phyloP scores from a whole-genome alignment of 1,140 invertebrate species.

The Nilaparvata lugens region DNA sequence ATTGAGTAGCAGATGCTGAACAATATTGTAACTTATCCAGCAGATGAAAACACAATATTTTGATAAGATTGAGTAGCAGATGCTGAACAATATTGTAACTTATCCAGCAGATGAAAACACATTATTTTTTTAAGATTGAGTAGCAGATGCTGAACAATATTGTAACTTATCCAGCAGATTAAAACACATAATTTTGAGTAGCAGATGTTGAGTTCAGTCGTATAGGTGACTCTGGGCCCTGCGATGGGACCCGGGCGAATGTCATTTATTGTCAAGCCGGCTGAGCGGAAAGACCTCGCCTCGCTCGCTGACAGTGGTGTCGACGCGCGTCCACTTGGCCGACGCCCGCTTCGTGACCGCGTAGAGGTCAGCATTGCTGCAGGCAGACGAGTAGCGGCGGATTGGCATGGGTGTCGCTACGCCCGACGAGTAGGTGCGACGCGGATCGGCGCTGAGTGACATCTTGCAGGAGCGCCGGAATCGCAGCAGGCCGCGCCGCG shows the following conservation, averaged over 20 bases:
- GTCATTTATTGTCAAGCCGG: not conserved
- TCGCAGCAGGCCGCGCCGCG: slow-evolving; percentile 13
- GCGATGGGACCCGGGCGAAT: not conserved
- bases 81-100: too few species aligned
- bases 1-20: too few species aligned
- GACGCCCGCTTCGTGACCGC: not conserved
- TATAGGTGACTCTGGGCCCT: not conserved
- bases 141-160: too few species aligned
- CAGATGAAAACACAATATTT: too few species aligned
- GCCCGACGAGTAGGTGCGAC: slow-evolving; percentile 3
- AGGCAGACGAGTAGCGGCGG: not conserved
- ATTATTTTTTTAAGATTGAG: too few species aligned
- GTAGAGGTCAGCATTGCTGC: not conserved
- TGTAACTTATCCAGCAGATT: too few species aligned
- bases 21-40: too few species aligned
- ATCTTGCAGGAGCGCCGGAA: slow-evolving; percentile 17
- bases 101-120: too few species aligned
- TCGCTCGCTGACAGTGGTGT: not conserved
- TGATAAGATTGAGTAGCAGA: too few species aligned
- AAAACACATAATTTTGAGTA: too few species aligned
- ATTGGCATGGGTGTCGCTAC: not conserved
- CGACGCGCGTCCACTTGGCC: not conserved
- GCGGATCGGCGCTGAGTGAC: not conserved
- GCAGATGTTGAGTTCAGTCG: not conserved
- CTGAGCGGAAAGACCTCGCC: not conserved